These are phyloP conservation scores for Trematomus loennbergii DNA, from an alignment of 2,113 vertebrate genomes.

Conservation along the genomic window DNA sequence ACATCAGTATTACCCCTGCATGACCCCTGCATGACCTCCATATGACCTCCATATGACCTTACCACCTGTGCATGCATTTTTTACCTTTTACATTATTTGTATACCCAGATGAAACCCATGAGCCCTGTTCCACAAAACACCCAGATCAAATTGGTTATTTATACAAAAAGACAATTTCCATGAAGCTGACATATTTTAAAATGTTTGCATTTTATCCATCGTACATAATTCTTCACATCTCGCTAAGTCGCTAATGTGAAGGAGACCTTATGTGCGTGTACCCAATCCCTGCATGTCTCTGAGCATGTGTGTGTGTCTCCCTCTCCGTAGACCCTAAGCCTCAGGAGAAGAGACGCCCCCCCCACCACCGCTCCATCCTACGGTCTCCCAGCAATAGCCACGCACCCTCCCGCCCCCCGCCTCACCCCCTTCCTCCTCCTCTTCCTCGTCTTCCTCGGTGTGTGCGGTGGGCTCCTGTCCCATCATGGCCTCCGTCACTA, in stretches of 20 bases:
- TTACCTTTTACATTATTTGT: neutral
- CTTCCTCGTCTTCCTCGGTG: conserved; percentile 78
- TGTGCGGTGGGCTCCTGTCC: conserved; percentile 77
- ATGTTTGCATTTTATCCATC: neutral
- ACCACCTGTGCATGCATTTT: neutral
- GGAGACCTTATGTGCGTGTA: neutral
- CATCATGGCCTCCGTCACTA: conserved; percentile 84
- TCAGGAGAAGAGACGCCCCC: conserved; percentile 88
- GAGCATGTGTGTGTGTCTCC: conserved; percentile 65
- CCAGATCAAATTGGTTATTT: neutral
- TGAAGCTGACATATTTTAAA: neutral
- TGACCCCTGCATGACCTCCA: too few relatives aligned
- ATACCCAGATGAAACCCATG: neutral
- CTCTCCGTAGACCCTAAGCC: conserved; percentile 85
- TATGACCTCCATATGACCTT: conserved; percentile 27
- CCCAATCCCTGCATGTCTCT: conserved; percentile 55
- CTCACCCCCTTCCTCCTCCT: conserved; percentile 79
- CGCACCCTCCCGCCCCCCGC: conserved; percentile 67
- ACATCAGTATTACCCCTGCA: conserved; percentile 8
- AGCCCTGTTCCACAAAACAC: conserved; percentile 1
- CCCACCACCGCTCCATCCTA: conserved; percentile 85
- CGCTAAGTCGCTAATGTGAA: neutral
- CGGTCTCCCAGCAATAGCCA: conserved; percentile 83
- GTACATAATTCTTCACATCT: neutral
- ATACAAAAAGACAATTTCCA: too few relatives aligned